phyloP scores from a whole-genome alignment of 2,888 invertebrate species.

The Amphipoea oculea region DNA sequence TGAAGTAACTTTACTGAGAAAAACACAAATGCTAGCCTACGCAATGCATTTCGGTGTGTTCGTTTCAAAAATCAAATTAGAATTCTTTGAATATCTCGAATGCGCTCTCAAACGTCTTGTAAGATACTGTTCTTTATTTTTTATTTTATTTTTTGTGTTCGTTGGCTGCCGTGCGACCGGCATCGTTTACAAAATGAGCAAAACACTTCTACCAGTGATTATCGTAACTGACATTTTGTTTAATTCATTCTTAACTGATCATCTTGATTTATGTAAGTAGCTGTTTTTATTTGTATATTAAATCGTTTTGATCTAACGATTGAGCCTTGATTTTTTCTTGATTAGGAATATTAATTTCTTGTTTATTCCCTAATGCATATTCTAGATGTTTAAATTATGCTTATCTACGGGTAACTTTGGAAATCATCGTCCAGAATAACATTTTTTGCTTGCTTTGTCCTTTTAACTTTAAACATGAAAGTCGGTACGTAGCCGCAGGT shows the following conservation, averaged over 20 bases:
- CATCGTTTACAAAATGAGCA: slow-evolving; percentile 61
- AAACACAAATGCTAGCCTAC: slow-evolving; percentile 72
- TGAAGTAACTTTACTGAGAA: slow-evolving; percentile 60
- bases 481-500: background rate
- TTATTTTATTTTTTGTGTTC: slow-evolving; percentile 66
- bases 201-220: slow-evolving; percentile 55
- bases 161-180: slow-evolving; percentile 58
- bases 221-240: slow-evolving; percentile 65
- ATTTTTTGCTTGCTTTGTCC: slow-evolving; percentile 7
- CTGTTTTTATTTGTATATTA: slow-evolving; percentile 33
- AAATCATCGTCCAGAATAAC: background rate
- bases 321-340: slow-evolving; percentile 22
- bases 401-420: background rate
- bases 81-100: slow-evolving; percentile 80
- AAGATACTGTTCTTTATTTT: slow-evolving; percentile 74
- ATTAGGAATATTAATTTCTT: slow-evolving; percentile 6
- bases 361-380: background rate
- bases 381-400: background rate
- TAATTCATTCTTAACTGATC: slow-evolving; percentile 68
- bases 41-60: slow-evolving; percentile 70
- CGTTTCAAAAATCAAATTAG: slow-evolving; percentile 81
- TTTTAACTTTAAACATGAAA: background rate
- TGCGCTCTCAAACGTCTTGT: slow-evolving; percentile 72
- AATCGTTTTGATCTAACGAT: slow-evolving; percentile 26
- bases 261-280: slow-evolving; percentile 44